These are phyloP conservation scores for Fabriciana adippe DNA, from an alignment of 2,888 invertebrate genomes.

Conservation along the genomic window DNA sequence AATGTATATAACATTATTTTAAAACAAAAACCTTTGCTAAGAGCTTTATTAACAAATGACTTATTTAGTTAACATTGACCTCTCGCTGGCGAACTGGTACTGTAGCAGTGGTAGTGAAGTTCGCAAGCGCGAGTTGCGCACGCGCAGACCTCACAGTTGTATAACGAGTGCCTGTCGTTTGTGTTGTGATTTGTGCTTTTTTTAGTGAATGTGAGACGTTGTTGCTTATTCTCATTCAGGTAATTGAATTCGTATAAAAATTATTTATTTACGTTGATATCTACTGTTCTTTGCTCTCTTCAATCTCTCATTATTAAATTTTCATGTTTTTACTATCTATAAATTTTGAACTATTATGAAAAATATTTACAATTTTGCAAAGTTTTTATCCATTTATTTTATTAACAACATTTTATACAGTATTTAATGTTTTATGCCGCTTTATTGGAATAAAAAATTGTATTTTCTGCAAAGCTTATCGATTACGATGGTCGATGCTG, in stretches of 20 bases:
- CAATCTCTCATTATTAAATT: not conserved
- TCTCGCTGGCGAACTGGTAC: constrained; percentile 26
- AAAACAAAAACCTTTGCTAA: not conserved
- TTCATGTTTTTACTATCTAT: no score
- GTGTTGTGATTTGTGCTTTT: constrained; percentile 34
- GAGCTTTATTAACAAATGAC: constrained; percentile 30
- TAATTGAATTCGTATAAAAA: constrained; percentile 9
- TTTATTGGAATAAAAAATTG: no score
- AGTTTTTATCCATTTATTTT: no score
- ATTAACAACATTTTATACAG: no score
- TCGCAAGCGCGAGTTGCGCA: constrained; percentile 45
- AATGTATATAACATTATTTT: no score
- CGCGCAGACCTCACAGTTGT: constrained; percentile 40
- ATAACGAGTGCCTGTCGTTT: constrained; percentile 37
- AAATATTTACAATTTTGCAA: no score
- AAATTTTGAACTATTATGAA: not conserved
- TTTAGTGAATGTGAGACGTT: constrained; percentile 31
- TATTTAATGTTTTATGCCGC: no score
- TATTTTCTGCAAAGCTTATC: no score
- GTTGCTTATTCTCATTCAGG: constrained; percentile 25
- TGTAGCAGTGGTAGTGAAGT: constrained; percentile 35
- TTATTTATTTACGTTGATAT: not conserved
- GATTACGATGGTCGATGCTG: no score
- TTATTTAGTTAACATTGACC: constrained; percentile 35
- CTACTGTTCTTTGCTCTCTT: not conserved